These are phyloP conservation scores for Drosophila kokeensis DNA, from an alignment of 2,888 invertebrate genomes.

Conservation along the genomic window DNA sequence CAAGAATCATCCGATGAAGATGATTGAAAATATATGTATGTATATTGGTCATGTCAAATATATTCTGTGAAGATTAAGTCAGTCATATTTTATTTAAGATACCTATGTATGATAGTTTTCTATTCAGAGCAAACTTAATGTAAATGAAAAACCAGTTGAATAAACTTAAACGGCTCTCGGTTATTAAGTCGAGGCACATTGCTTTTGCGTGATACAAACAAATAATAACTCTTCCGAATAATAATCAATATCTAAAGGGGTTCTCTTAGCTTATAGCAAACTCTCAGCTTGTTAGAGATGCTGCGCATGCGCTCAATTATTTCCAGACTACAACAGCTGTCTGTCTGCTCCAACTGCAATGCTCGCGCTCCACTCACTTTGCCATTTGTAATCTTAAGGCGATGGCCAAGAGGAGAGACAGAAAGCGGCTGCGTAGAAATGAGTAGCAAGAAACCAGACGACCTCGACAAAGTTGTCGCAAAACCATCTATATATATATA, in stretches of 20 bases:
- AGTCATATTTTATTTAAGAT: background rate
- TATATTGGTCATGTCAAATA: background rate
- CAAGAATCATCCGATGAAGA: constrained; percentile 9
- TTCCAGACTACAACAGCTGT: constrained; percentile 47
- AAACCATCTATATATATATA: constrained; percentile 39
- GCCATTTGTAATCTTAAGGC: constrained; percentile 47
- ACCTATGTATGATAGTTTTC: background rate
- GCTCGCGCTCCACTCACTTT: constrained; percentile 27
- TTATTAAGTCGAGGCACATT: background rate
- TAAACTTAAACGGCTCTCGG: background rate
- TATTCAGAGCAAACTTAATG: background rate
- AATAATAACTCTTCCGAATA: background rate
- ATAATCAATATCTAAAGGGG: background rate
- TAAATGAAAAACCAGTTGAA: background rate
- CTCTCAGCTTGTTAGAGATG: background rate
- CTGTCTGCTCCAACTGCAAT: constrained; percentile 38
- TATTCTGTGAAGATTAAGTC: background rate
- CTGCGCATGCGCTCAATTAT: constrained; percentile 22
- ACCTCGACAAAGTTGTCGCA: constrained; percentile 79
- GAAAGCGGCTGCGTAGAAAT: constrained; percentile 55
- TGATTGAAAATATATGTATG: constrained; percentile 3
- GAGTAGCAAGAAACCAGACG: constrained; percentile 79
- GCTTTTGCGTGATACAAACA: background rate
- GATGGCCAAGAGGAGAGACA: constrained; percentile 43
- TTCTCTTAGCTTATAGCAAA: background rate